Base-by-base conservation (phyloP, 2,113 vertebrate genomes). In the Rhinichthys klamathensis region DNA sequence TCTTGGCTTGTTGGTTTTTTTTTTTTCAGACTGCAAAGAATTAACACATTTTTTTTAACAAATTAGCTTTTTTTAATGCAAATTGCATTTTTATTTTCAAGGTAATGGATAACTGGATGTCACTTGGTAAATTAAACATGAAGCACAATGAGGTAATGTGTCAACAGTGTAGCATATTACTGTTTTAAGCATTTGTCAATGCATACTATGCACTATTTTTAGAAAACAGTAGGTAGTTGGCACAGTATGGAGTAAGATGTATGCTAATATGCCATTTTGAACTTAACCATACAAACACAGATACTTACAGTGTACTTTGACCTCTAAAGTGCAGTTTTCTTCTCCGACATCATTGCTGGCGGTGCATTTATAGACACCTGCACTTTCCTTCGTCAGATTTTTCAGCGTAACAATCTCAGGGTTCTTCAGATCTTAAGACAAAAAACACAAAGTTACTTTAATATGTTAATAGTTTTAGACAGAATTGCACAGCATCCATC, bases 331-430 rank as follows among this genome's bases (percentile, higher is more conserved):
- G 78, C 97, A 99, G 91, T 91, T 97, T n/a, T 97, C 95, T 78
- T 95, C 95, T 0, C 97, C 97, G 8, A 96, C 97, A 78, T 96
- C 96, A 0, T 98, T 99, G 92, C 93, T 95, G 32, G 96, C 96
- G 10, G 93, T 94, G 88, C 97, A 99, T 54, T 93, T 95, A 92
- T 98, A 99, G 0, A 96, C 91, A 1, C 97, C 97, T 0, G 95
- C 94, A 60, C 94, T 95, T 73, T 92, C 90, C 82, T 91, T 91
- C 0, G 95, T 97, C 7, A 99, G 91, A 70, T 99, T 99, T 91
- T 93, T 96, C 87, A 98, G 88, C 0, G 96, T 92, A 15, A 98
- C 92, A 49, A 95, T 94, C 35, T 97, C 96, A 0, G 96, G 95
- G 75, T 95, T 95, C 23, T 94, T 96, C 89, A 96, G 93, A 90